Percentiles rank a stretch among this genome's conserved stretches.
phyloP scores from a whole-genome alignment of 1,140 invertebrate species.

The Oryctes rhinoceros region DNA sequence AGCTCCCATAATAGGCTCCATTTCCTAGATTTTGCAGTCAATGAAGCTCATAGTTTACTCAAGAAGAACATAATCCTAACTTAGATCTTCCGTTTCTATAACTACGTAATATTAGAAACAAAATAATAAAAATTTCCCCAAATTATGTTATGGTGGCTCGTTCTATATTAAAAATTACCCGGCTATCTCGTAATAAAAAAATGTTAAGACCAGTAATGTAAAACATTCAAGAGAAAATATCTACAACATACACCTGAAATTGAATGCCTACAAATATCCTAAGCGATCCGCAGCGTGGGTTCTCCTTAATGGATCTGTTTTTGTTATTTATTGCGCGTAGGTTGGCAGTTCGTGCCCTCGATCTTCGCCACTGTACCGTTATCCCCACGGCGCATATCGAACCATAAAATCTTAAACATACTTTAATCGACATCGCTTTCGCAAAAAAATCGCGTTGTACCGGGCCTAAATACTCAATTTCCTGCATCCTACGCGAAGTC shows the following conservation, averaged over 20 bases:
- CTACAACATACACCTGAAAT: too few relatives aligned
- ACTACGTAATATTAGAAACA: too few relatives aligned
- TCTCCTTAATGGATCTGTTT: slow-evolving; percentile 25
- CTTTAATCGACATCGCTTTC: neutral
- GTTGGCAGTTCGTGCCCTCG: slow-evolving; percentile 27
- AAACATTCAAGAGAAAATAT: neutral
- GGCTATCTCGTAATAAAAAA: too few relatives aligned
- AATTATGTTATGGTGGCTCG: too few relatives aligned
- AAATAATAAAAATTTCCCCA: too few relatives aligned
- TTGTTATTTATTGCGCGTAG: slow-evolving; percentile 23
- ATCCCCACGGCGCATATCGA: neutral
- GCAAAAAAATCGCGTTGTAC: neutral
- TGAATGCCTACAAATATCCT: neutral
- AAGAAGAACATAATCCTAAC: too few relatives aligned
- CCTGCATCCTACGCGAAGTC: neutral
- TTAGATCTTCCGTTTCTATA: too few relatives aligned
- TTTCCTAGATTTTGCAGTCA: too few relatives aligned
- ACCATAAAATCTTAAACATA: neutral
- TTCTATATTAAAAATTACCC: too few relatives aligned
- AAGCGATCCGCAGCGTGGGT: slow-evolving; percentile 5
- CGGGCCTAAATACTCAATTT: neutral
- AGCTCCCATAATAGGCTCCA: too few relatives aligned
- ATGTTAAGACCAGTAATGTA: neutral
- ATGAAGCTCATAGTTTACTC: too few relatives aligned
- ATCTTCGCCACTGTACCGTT: slow-evolving; percentile 25